phyloP scores from a whole-genome alignment of 2,888 invertebrate species.

The Parnassius glacialis region DNA sequence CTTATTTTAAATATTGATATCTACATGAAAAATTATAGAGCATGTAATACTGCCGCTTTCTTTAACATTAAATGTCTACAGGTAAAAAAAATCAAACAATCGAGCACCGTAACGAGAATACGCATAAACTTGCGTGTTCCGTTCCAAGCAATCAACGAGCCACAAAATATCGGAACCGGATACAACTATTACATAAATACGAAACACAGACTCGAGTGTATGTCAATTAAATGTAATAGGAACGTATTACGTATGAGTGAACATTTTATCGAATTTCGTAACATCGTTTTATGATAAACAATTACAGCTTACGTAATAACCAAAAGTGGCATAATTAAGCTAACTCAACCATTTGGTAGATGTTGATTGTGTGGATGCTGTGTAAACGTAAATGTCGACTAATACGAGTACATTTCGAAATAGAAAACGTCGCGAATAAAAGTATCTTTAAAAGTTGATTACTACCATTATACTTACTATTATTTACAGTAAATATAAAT shows the following conservation, averaged over 20 bases:
- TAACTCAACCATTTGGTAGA: too few relatives aligned
- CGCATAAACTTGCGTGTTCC: constrained; percentile 17
- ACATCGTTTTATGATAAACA: constrained; percentile 12
- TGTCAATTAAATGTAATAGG: constrained; percentile 26
- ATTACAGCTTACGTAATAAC: constrained; percentile 2
- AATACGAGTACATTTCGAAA: too few relatives aligned
- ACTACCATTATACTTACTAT: too few relatives aligned
- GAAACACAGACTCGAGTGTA: constrained; percentile 20
- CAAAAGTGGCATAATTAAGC: too few relatives aligned
- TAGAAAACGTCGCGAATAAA: too few relatives aligned
- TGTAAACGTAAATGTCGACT: too few relatives aligned
- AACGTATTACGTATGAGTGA: constrained; percentile 10
- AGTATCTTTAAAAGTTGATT: too few relatives aligned
- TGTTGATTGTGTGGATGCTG: too few relatives aligned
- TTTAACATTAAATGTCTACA: not conserved
- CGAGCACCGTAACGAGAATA: constrained; percentile 8
- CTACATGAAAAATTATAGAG: too few relatives aligned
- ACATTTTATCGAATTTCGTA: constrained; percentile 15
- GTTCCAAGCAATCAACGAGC: constrained; percentile 14
- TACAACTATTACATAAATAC: constrained; percentile 26
- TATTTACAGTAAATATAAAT: too few relatives aligned
- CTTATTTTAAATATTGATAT: too few relatives aligned
- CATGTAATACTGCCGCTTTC: too few relatives aligned
- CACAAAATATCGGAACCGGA: constrained; percentile 30
- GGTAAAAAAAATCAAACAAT: constrained; percentile 4